A percentile compares a stretch with the other conserved stretches of the same genome.
Evolutionary conservation across 2,797 vertebrate genomes (phyloP).

Genomic region (Pantherophis alleghaniensis): DNA sequence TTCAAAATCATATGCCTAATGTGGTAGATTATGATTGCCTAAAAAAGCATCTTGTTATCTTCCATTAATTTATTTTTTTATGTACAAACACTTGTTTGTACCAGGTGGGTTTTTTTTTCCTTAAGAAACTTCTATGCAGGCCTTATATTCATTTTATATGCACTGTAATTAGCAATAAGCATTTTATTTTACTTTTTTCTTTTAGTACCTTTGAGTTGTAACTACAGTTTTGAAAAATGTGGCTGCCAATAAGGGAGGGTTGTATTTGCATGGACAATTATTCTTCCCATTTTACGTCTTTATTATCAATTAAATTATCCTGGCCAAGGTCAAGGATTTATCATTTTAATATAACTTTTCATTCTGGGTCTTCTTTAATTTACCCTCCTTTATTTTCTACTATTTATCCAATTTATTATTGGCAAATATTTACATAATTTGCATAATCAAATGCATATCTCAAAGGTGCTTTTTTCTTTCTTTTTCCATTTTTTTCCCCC

Average conservation of each 20-base stretch:
- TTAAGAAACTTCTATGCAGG: neutral
- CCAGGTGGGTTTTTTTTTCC: neutral
- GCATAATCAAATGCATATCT: neutral
- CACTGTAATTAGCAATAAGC: neutral
- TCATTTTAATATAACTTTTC: neutral
- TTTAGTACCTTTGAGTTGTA: neutral
- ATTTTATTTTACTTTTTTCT: neutral
- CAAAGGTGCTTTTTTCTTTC: neutral
- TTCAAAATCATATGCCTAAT: neutral
- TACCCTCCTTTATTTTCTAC: neutral
- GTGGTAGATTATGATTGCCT: neutral
- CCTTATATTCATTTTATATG: neutral
- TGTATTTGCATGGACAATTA: neutral
- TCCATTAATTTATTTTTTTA: neutral
- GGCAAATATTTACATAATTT: neutral
- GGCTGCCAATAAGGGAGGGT: neutral
- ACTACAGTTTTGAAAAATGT: neutral
- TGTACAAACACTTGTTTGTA: neutral
- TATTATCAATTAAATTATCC: neutral
- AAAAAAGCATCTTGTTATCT: neutral
- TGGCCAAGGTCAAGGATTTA: neutral
- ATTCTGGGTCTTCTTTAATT: neutral
- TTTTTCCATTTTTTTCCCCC: neutral
- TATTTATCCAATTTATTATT: neutral
- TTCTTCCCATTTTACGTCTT: neutral